Percentiles rank a stretch among this genome's conserved stretches.
phyloP scores from a whole-genome alignment of 2,797 vertebrate genomes.

The Lutjanus argentimaculatus region DNA sequence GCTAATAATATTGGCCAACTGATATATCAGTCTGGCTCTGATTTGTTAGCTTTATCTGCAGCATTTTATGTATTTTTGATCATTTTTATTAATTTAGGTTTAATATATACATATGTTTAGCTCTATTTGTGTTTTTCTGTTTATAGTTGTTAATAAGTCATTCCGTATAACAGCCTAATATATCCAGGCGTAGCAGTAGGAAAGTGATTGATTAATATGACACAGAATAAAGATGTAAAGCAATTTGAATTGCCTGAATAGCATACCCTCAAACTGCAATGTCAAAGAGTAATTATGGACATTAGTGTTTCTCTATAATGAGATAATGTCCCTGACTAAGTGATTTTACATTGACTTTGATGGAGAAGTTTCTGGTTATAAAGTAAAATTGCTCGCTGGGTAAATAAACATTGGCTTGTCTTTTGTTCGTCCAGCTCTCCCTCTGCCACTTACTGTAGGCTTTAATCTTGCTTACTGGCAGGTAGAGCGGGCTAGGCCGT shows the following conservation, averaged over 20 bases:
- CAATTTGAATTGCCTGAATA: slow-evolving; percentile 27
- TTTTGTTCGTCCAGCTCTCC: slow-evolving; percentile 61
- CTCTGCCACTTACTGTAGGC: slow-evolving; percentile 73
- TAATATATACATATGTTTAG: too few species aligned
- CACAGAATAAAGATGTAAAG: slow-evolving; percentile 44
- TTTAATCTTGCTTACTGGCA: slow-evolving; percentile 84
- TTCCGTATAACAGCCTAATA: neutral
- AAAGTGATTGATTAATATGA: slow-evolving; percentile 47
- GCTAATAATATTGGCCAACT: too few species aligned
- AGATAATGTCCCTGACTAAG: slow-evolving; percentile 43
- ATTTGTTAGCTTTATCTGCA: too few species aligned
- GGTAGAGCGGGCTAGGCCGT: slow-evolving; percentile 78
- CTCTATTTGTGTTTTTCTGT: too few species aligned
- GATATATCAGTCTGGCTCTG: too few species aligned
- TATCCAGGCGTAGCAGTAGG: slow-evolving; percentile 13
- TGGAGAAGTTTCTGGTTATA: slow-evolving; percentile 33
- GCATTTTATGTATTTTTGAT: too few species aligned
- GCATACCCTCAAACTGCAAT: slow-evolving; percentile 41
- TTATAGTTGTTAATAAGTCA: too few species aligned
- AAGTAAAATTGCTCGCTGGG: slow-evolving; percentile 36
- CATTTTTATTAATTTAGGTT: too few species aligned
- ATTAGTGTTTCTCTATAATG: slow-evolving; percentile 41
- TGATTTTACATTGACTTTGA: slow-evolving; percentile 48
- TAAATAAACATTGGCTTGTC: slow-evolving; percentile 70
- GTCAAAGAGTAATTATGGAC: slow-evolving; percentile 57